Percentiles rank a stretch among this genome's conserved stretches.
Conservation (phyloP, 1,140 invertebrate genomes). For the Nilaparvata lugens region DNA sequence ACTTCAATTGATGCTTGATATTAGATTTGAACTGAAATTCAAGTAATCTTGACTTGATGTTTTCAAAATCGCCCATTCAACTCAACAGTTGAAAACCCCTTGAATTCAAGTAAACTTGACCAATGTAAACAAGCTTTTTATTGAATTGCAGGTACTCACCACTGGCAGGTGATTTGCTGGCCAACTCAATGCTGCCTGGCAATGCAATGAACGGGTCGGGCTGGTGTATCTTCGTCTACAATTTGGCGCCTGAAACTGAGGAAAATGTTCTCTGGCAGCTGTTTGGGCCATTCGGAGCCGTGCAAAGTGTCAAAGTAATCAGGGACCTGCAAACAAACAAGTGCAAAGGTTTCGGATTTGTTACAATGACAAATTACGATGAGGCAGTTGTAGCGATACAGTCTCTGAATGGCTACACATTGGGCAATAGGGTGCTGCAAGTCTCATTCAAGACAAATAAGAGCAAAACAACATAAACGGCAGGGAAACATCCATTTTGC, state of each 20-base stretch:
- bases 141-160: constrained; percentile 85
- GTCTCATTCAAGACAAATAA: constrained; percentile 97
- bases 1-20: too few species aligned
- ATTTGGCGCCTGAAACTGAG: constrained; percentile 95
- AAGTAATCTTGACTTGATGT: too few species aligned
- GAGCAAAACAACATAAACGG: constrained; percentile 75
- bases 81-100: too few species aligned
- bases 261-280: constrained; percentile 98
- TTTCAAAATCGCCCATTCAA: too few species aligned
- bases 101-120: too few species aligned
- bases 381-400: constrained; percentile 96
- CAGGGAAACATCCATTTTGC: not conserved
- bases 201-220: constrained; percentile 75
- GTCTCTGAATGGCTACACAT: constrained; percentile 93
- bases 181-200: constrained; percentile 75
- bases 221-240: constrained; percentile 99
- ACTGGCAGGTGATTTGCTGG: constrained; percentile 82
- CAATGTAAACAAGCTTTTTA: too few species aligned
- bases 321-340: constrained; percentile 96
- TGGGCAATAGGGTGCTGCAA: constrained; percentile 95
- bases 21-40: too few species aligned
- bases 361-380: constrained; percentile 99
- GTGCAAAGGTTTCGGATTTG: constrained; percentile 99
- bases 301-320: constrained; percentile 96
- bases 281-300: constrained; percentile 97